Evolutionary conservation across 2,888 invertebrate genomes (phyloP).

Genomic region (Cyclophora punctaria): DNA sequence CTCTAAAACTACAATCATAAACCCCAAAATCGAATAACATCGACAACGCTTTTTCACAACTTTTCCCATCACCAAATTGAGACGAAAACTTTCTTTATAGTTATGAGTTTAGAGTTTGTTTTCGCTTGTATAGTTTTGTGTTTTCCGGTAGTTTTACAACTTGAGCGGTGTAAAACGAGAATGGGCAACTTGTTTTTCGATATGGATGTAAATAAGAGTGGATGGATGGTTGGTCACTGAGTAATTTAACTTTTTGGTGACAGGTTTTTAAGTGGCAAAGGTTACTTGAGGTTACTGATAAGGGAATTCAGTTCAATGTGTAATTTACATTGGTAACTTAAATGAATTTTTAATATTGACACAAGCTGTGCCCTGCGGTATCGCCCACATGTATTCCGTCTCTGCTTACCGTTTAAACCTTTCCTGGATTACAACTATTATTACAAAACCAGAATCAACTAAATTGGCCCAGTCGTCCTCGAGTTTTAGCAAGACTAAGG

Average conservation of each 20-base stretch:
- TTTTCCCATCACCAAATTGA: slow-evolving; percentile 30
- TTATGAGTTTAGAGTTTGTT: slow-evolving; percentile 19
- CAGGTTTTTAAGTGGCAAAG: slow-evolving; percentile 16
- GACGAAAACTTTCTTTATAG: slow-evolving; percentile 18
- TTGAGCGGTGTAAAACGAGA: slow-evolving; percentile 50
- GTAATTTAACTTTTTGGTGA: slow-evolving; percentile 37
- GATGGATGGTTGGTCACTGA: slow-evolving; percentile 69
- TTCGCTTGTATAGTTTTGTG: slow-evolving; percentile 22
- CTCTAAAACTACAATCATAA: slow-evolving; percentile 6
- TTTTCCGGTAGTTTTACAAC: slow-evolving; percentile 65
- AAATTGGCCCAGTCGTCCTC: too few species aligned
- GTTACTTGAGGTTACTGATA: slow-evolving; percentile 15
- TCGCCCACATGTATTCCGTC: too few species aligned
- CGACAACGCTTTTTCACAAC: slow-evolving; percentile 29
- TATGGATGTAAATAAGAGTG: slow-evolving; percentile 69
- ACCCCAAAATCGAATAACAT: slow-evolving; percentile 16
- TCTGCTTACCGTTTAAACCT: too few species aligned
- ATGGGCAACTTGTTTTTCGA: slow-evolving; percentile 66
- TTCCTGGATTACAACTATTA: too few species aligned
- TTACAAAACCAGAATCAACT: too few species aligned
- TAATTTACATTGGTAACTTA: too few species aligned
- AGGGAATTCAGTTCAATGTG: too few species aligned
- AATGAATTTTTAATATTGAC: too few species aligned
- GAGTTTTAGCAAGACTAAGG: too few species aligned
- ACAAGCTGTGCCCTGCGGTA: too few species aligned